Evolutionary conservation across 1,140 invertebrate species (phyloP).

Genomic region (Hermatobates lingyangjiaoensis): DNA sequence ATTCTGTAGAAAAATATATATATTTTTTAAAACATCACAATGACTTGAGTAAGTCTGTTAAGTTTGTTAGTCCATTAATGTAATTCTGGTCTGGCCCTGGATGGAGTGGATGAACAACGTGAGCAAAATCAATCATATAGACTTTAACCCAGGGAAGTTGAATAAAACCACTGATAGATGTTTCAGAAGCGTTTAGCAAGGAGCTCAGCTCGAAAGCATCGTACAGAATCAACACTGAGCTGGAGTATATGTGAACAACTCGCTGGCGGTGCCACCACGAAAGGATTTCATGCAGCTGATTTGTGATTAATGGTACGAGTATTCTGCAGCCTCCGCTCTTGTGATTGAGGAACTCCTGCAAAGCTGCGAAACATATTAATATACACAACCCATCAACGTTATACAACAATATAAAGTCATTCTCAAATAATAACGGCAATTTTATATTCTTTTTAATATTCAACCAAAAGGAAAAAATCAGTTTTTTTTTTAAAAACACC

Average conservation of each 20-base stretch:
- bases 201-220: not conserved
- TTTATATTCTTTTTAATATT: no score
- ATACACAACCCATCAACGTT: no score
- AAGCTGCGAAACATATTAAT: no score
- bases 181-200: no score
- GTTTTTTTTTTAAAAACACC: no score
- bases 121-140: not conserved
- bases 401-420: no score
- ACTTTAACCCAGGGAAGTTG: not conserved
- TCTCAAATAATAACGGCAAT: no score
- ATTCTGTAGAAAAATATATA: no score
- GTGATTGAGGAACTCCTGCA: not conserved
- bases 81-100: not conserved
- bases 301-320: not conserved
- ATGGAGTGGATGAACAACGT: not conserved
- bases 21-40: no score
- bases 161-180: no score
- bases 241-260: not conserved
- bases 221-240: not conserved
- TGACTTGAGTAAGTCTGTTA: no score
- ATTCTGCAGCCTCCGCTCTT: not conserved
- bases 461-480: no score
- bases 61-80: not conserved
- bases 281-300: not conserved
- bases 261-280: not conserved